Conservation (phyloP, 2,797 vertebrate species). For the Enteromius unitaeniatus region DNA sequence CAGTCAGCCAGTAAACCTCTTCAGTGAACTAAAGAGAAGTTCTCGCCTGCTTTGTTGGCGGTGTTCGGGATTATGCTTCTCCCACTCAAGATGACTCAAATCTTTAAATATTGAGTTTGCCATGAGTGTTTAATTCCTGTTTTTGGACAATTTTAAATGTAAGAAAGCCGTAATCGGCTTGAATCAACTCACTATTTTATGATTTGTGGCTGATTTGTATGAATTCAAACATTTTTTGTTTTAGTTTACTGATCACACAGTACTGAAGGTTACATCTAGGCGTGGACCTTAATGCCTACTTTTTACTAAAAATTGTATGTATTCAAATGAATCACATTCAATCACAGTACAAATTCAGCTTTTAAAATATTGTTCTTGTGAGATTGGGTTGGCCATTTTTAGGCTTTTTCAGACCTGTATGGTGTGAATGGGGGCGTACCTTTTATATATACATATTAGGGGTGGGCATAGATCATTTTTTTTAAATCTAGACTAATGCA, state of each 20-base stretch:
- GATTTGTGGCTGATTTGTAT: neutral
- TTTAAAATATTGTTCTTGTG: neutral
- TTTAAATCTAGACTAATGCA: too few relatives aligned
- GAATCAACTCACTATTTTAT: neutral
- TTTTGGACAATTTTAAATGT: slow-evolving; percentile 2
- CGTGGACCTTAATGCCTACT: neutral
- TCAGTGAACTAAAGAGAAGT: slow-evolving; percentile 37
- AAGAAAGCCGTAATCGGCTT: neutral
- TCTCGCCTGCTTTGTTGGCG: slow-evolving; percentile 53
- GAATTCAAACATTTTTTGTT: neutral
- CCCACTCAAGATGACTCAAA: slow-evolving; percentile 71
- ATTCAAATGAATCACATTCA: neutral
- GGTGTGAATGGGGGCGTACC: too few relatives aligned
- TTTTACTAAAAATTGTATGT: neutral
- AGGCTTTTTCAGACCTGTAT: too few relatives aligned
- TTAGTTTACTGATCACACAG: neutral
- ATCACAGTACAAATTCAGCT: too few relatives aligned
- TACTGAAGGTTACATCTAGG: neutral
- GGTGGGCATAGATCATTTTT: too few relatives aligned
- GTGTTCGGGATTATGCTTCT: slow-evolving; percentile 65
- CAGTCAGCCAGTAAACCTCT: slow-evolving; percentile 8
- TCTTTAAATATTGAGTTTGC: slow-evolving; percentile 60
- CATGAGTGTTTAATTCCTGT: slow-evolving; percentile 18
- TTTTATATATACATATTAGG: too few relatives aligned
- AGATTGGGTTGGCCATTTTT: neutral